Conservation (phyloP, 2,888 invertebrate species). For the Norana najaformis region DNA sequence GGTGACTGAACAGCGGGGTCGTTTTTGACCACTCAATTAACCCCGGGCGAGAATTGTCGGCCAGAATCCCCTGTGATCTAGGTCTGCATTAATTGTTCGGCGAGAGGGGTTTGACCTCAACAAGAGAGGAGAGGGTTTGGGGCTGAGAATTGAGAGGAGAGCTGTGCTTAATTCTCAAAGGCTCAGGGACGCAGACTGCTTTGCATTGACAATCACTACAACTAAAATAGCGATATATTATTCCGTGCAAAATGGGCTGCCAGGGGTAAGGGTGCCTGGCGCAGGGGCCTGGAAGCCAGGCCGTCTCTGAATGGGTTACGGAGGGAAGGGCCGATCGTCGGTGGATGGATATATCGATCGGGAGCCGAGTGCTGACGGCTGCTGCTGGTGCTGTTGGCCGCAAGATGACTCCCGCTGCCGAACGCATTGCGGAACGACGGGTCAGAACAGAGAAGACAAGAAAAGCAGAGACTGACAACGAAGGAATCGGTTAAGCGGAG, state of each 20-base stretch:
- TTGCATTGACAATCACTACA: no score
- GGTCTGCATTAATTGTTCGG: background rate
- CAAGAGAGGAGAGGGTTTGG: background rate
- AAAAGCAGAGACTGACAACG: no score
- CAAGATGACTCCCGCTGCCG: background rate
- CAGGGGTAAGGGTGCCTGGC: background rate
- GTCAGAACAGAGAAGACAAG: background rate
- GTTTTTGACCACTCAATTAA: background rate
- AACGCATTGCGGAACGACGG: background rate
- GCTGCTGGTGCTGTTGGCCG: background rate
- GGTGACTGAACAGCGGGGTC: background rate
- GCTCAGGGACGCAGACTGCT: background rate
- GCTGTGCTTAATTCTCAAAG: background rate
- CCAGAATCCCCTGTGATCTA: background rate
- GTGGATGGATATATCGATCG: constrained; percentile 7
- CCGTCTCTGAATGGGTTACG: background rate
- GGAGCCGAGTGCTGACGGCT: background rate
- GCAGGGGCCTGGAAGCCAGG: background rate
- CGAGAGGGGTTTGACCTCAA: background rate
- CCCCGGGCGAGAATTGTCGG: constrained; percentile 1
- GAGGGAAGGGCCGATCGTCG: constrained; percentile 1
- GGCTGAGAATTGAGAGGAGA: no score
- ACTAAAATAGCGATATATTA: background rate
- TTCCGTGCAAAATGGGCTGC: background rate
- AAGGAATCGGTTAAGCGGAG: background rate